Conservation (phyloP, 2,797 vertebrate genomes). For the Alfaro cultratus region DNA sequence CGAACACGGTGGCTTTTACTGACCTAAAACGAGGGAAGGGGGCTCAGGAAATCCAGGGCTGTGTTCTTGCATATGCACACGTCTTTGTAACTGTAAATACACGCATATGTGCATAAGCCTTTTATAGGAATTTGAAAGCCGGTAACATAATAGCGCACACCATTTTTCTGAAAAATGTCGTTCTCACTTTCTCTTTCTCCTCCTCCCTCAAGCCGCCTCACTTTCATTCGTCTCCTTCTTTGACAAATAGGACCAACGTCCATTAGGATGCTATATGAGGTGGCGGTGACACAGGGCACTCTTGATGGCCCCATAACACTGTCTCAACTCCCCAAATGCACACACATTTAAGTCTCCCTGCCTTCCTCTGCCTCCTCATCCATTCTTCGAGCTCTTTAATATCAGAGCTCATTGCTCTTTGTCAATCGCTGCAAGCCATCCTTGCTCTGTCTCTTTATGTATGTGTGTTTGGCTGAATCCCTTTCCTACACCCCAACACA, state of each 20-base stretch:
- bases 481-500: constrained; percentile 43
- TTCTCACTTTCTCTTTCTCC: constrained; percentile 69
- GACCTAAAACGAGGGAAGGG: constrained; percentile 67
- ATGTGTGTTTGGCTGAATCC: constrained; percentile 42
- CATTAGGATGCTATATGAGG: constrained; percentile 83
- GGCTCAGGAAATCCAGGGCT: constrained; percentile 57
- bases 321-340: constrained; percentile 59
- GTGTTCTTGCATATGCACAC: constrained; percentile 31
- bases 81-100: constrained; percentile 58
- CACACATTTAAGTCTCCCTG: constrained; percentile 33
- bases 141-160: constrained; percentile 72
- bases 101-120: constrained; percentile 63
- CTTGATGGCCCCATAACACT: constrained; percentile 59
- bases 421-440: constrained; percentile 57
- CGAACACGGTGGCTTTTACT: constrained; percentile 64
- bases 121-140: constrained; percentile 69
- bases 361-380: constrained; percentile 46
- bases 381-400: constrained; percentile 71
- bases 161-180: constrained; percentile 72
- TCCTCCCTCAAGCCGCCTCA: constrained; percentile 36
- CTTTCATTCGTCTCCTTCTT: constrained; percentile 72
- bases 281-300: constrained; percentile 74
- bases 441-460: constrained; percentile 12
- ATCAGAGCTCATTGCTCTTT: constrained; percentile 73
- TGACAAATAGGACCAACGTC: constrained; percentile 72